Evolutionary conservation across 2,797 vertebrate species (phyloP).

Genomic region (Myotis vivesi): DNA sequence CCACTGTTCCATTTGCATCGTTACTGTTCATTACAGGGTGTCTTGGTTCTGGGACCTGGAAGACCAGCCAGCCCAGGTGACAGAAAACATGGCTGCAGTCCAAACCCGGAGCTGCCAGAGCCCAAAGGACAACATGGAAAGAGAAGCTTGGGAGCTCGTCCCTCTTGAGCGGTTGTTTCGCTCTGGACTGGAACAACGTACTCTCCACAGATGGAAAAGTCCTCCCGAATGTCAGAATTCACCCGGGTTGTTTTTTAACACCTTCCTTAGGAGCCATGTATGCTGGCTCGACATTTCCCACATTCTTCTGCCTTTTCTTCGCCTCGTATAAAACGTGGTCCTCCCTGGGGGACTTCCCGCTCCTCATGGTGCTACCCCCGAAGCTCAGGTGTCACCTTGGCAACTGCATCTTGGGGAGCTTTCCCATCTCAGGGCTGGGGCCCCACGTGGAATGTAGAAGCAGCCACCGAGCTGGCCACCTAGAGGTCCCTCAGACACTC

Average conservation of each 20-base stretch:
- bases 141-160: not conserved
- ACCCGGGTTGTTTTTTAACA: not conserved
- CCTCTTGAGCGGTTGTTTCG: not conserved
- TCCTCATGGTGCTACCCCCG: not conserved
- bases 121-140: not conserved
- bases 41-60: not conserved
- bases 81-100: not conserved
- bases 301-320: not conserved
- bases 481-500: no score
- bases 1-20: not conserved
- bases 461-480: not conserved
- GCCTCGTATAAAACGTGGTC: not conserved
- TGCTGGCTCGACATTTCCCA: not conserved
- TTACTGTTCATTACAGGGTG: not conserved
- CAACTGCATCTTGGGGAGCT: not conserved
- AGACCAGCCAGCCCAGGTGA: not conserved
- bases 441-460: not conserved
- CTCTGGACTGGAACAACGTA: not conserved
- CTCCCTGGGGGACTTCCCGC: not conserved
- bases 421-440: not conserved
- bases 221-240: constrained; percentile 28
- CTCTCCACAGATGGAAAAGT: constrained; percentile 1
- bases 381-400: not conserved
- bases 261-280: not conserved
- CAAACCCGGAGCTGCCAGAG: not conserved